Evolutionary conservation across 2,797 vertebrate species (phyloP), one percentile per base, ranked within the genome.

Genomic region (Cynodonichthys magdalenae): DNA sequence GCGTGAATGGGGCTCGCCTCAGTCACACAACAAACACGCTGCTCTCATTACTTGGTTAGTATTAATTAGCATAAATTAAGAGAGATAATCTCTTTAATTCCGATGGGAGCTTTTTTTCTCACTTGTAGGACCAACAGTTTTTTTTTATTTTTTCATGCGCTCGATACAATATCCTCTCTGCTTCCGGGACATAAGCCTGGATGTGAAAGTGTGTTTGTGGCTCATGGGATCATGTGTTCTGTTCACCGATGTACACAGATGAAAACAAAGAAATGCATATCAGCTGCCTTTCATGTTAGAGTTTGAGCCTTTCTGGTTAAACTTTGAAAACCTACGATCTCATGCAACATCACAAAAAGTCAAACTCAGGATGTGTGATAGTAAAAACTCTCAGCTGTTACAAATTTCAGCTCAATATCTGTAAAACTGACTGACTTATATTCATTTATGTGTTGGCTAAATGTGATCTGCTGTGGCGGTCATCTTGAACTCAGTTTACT

Each of bases 61-160:
- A 90, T 89, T 80, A n/a, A 92, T 93, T 92, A 89, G 63, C 91
- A 93, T 93, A 90, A 82, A 88, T 92, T 89, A 89, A 75, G 63
- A 68, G 60, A 71, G 82, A 86, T 90, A 90, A 92, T 90, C 84
- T 84, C 66, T 77, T 74, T 84, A 87, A 90, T 89, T 87, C 83
- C 89, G 85, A 61, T 82, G 48, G 81, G 79, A 83, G 65, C 73
- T 68, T 72, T 68, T 72, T 66, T 81, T 88, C 82, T 89, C 85
- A 87, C 87, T 92, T 90, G 87, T 90, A 87, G 84, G 75, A 79
- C 83, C 69, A 84, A 81, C 78, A 78, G 24, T 24, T 24, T 31
- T 31, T 31, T 31, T 86, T 84, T 2, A 81, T 85, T 83, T 34
- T 44, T 42, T 69, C 41, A 3, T 69, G 66, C 51, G 65, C 75